Conservation (phyloP, 2,113 vertebrate species). For the Hylia prasina region DNA sequence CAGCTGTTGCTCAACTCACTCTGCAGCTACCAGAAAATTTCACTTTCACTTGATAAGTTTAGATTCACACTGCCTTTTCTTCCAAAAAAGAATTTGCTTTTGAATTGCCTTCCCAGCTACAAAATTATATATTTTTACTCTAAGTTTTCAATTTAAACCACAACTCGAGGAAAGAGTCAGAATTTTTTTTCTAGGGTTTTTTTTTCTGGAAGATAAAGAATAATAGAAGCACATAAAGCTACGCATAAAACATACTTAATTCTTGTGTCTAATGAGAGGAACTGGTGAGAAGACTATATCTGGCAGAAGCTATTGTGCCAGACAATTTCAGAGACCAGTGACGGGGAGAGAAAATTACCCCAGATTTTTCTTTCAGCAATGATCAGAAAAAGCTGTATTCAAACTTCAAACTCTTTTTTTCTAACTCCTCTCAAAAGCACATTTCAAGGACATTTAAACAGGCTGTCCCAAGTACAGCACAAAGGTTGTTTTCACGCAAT, state of each 20-base stretch:
- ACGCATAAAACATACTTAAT: background rate
- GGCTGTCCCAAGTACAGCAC: background rate
- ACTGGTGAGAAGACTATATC: background rate
- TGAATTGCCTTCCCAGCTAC: background rate
- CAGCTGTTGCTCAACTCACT: constrained; percentile 3
- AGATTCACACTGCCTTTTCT: background rate
- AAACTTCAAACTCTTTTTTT: background rate
- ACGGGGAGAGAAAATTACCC: background rate
- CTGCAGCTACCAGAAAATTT: background rate
- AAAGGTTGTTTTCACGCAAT: background rate
- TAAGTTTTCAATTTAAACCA: background rate
- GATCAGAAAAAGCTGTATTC: background rate
- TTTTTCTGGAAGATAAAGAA: background rate
- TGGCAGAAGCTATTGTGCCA: background rate
- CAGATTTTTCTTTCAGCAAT: background rate
- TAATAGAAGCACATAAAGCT: background rate
- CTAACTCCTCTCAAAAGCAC: background rate
- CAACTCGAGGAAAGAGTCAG: background rate
- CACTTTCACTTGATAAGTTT: background rate
- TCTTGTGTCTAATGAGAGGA: background rate
- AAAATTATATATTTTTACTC: background rate
- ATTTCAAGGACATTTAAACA: background rate
- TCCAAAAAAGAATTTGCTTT: background rate
- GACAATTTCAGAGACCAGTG: background rate
- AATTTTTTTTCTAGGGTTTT: background rate